Percentiles rank a stretch among this genome's conserved stretches.
These are phyloP conservation scores for Pachypsylla venusta DNA, from an alignment of 1,140 invertebrate genomes.

Conservation along the genomic window DNA sequence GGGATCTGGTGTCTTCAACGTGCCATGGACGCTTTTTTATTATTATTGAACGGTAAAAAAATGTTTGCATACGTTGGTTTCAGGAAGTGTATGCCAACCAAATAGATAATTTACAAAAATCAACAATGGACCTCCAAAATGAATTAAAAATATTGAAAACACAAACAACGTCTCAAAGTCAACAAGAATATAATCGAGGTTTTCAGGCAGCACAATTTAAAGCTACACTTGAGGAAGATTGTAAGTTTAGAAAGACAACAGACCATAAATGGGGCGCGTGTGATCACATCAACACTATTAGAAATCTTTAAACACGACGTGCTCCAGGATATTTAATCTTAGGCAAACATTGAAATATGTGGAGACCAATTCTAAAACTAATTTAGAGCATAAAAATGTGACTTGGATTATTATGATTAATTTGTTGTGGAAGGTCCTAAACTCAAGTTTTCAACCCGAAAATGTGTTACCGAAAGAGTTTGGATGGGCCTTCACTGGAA, in stretches of 20 bases:
- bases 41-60: neutral
- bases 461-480: no score
- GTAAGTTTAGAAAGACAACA: neutral
- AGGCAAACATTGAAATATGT: no score
- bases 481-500: no score
- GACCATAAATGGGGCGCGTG: neutral
- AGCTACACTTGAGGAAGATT: constrained; percentile 1
- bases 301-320: no score
- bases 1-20: neutral
- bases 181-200: neutral
- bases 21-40: neutral
- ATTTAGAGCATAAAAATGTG: neutral
- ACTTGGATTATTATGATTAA: neutral
- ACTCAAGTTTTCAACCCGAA: no score
- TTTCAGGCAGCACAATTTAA: neutral
- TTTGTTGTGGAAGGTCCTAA: neutral
- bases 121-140: neutral
- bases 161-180: neutral
- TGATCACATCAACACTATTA: neutral
- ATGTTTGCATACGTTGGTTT: neutral
- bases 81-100: constrained; percentile 1
- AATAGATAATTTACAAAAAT: neutral
- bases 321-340: no score
- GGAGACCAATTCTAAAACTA: neutral
- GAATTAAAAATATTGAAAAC: constrained; percentile 5